Percentiles rank a stretch among this genome's conserved stretches.
These are phyloP conservation scores for Dunckerocampus dactyliophorus DNA, from an alignment of 2,113 vertebrate genomes.

Conservation along the genomic window DNA sequence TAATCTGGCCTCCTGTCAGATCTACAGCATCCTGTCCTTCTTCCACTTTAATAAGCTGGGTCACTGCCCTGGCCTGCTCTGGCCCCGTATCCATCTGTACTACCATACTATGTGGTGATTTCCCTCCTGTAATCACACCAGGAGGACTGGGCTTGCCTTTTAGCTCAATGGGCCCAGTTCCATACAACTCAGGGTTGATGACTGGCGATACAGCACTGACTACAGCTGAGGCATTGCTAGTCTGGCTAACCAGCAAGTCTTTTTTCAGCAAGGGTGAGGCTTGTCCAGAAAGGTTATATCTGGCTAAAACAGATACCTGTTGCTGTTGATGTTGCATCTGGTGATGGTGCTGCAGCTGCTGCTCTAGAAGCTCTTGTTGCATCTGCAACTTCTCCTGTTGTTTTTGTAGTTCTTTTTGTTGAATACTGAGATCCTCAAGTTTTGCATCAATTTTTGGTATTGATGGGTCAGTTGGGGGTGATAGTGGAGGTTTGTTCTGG, in stretches of 20 bases:
- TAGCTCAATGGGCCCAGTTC: slow-evolving; percentile 76
- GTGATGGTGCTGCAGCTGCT: slow-evolving; percentile 75
- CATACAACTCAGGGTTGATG: slow-evolving; percentile 74
- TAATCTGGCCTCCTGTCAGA: slow-evolving; percentile 79
- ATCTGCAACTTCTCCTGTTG: slow-evolving; percentile 76
- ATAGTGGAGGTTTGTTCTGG: slow-evolving; percentile 74
- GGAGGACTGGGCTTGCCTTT: slow-evolving; percentile 74
- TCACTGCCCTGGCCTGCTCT: slow-evolving; percentile 72
- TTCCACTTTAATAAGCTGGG: slow-evolving; percentile 86
- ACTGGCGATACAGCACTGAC: slow-evolving; percentile 67
- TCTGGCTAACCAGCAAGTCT: slow-evolving; percentile 83
- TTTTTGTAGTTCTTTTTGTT: slow-evolving; percentile 71
- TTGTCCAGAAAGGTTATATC: slow-evolving; percentile 80
- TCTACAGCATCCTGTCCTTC: slow-evolving; percentile 79
- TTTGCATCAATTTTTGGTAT: slow-evolving; percentile 79
- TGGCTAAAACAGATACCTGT: slow-evolving; percentile 77
- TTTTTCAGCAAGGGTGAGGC: slow-evolving; percentile 77
- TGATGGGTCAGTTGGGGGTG: slow-evolving; percentile 65
- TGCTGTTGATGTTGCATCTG: slow-evolving; percentile 72
- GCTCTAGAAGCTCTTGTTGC: slow-evolving; percentile 75
- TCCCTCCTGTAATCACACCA: slow-evolving; percentile 69
- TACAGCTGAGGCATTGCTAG: slow-evolving; percentile 63
- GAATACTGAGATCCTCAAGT: slow-evolving; percentile 76
- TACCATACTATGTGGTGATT: slow-evolving; percentile 84
- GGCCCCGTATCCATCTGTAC: slow-evolving; percentile 84